Conservation (phyloP, 2,113 vertebrate genomes). For the Dicentrarchus labrax region DNA sequence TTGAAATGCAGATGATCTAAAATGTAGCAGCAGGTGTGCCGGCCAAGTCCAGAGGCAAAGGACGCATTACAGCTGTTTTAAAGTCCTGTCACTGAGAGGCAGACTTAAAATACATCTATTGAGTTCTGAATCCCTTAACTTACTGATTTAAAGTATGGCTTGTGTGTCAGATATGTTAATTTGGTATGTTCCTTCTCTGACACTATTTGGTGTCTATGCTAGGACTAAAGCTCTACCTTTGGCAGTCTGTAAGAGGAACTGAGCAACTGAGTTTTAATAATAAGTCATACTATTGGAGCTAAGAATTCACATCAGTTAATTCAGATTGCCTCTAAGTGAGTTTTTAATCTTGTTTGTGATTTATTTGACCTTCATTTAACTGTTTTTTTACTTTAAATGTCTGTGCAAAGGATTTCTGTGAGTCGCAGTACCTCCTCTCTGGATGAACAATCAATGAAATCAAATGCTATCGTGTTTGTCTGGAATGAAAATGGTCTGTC, state of each 20-base stretch:
- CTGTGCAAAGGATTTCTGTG: not conserved
- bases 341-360: not conserved
- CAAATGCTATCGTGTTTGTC: not conserved
- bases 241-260: not conserved
- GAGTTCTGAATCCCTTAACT: not conserved
- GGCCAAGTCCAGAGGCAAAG: not conserved
- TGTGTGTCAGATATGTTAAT: not conserved
- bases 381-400: not conserved
- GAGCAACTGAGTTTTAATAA: no score
- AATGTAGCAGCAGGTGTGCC: not conserved
- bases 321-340: not conserved
- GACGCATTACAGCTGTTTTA: not conserved
- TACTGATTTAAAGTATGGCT: not conserved
- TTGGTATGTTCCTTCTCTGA: not conserved
- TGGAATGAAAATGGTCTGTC: not conserved
- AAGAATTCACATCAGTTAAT: not conserved
- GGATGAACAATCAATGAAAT: not conserved
- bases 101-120: not conserved
- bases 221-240: not conserved
- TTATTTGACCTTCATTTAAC: not conserved
- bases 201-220: not conserved
- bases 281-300: no score
- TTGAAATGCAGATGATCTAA: constrained; percentile 23
- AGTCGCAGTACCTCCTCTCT: not conserved
- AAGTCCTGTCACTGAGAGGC: not conserved